Evolutionary conservation across 2,888 invertebrate genomes (phyloP), one percentile per base, ranked within the genome.

Genomic region (Trisateles emortualis): DNA sequence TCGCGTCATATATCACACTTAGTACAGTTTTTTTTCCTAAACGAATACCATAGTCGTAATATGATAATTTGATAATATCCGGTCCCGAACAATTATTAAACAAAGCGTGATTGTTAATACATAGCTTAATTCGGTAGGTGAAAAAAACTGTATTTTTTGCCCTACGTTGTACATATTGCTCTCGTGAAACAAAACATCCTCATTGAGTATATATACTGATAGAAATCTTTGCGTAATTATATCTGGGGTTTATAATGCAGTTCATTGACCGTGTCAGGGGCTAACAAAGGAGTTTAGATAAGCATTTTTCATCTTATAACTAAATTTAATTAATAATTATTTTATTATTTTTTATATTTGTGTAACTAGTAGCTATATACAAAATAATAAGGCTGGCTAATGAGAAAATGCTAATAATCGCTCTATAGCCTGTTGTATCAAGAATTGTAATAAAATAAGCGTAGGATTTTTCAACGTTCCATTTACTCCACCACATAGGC

Each of bases 191-290:
- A 83, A 83, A 86, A 85, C 88, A 86, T 86, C 83, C 84, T 85
- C 83, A 80, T 82, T 83, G 82, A 73, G 77, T 79, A 72, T 70
- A 59, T 62, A 58, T 57, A n/a, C n/a, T 60, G 89, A 90, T 90
- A 84, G 74, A 56, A 63, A 90, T 90, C 88, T 79, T 52, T 24
- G 53, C 59, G 76, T 86, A 88, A 90, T 90, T 89, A 87, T 79
- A 79, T 81, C 81, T 81, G 69, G 71, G 80, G 81, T 81, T 83
- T 82, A 83, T 74, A 63, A 52, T 59, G 47, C 49, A 57, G 74
- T 74, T 74, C 74, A 72, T 62, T 55, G 67, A 61, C 74, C 74
- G 52, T 57, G 53, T 54, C 59, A 54, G 29, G 57, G 42, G 39
- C 16, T 13, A 64, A 68, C 54, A 62, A 60, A 54, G 62, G n/a